phyloP scores from a whole-genome alignment of 2,113 vertebrate genomes.

The Coturnix japonica region DNA sequence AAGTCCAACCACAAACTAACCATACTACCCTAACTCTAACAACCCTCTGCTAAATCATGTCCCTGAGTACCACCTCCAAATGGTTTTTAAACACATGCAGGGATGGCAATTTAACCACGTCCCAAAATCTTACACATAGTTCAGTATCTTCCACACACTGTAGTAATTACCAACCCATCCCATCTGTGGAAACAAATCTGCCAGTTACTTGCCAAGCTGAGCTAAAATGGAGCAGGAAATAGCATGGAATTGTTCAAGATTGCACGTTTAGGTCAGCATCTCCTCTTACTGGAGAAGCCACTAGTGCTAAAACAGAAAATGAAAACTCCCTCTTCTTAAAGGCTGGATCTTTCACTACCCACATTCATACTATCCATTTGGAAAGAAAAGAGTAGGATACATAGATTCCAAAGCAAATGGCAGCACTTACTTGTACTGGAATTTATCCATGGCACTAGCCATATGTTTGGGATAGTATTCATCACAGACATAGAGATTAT shows the following conservation, averaged over 20 bases:
- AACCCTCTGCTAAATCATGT: no score
- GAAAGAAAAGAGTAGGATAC: background rate
- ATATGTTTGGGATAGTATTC: conserved; percentile 75
- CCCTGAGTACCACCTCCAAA: no score
- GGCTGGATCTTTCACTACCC: background rate
- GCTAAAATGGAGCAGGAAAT: background rate
- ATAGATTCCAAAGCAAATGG: background rate
- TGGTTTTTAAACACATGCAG: no score
- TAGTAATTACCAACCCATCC: background rate
- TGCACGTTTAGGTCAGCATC: background rate
- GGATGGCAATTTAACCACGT: no score
- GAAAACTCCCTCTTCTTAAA: background rate
- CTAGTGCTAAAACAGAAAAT: background rate
- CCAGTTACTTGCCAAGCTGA: background rate
- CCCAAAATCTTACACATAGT: no score
- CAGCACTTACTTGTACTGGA: conserved; percentile 71
- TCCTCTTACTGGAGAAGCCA: background rate
- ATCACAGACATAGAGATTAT: conserved; percentile 78
- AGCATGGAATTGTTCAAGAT: background rate
- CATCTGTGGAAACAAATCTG: background rate
- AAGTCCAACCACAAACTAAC: no score
- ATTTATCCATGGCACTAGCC: conserved; percentile 78
- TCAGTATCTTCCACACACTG: background rate
- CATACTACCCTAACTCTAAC: no score
- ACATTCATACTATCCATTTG: background rate